phyloP scores from a whole-genome alignment of 2,797 vertebrate species.

The Antennarius maculatus region DNA sequence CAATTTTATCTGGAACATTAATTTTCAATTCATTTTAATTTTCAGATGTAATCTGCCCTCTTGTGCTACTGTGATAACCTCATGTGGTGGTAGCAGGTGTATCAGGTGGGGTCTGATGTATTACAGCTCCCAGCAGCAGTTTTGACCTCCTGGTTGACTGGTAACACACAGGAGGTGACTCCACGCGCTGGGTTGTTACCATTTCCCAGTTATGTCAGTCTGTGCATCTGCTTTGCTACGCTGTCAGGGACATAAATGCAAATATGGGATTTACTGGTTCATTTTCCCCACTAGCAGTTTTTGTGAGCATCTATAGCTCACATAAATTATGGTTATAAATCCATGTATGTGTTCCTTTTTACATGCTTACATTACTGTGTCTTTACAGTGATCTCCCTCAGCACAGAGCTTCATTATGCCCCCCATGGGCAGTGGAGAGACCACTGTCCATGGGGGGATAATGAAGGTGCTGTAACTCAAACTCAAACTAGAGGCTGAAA shows the following conservation, averaged over 20 bases:
- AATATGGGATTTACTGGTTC: conserved; percentile 68
- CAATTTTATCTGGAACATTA: conserved; percentile 19
- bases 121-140: conserved; percentile 36
- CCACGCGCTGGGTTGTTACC: conserved; percentile 40
- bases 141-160: conserved; percentile 20
- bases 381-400: conserved; percentile 44
- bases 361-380: neutral
- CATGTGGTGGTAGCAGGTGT: conserved; percentile 37
- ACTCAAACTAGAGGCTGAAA: conserved; percentile 46
- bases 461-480: conserved; percentile 47
- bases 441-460: neutral
- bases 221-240: conserved; percentile 64
- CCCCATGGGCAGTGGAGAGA: neutral
- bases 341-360: neutral
- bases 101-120: conserved; percentile 34
- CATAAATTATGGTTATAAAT: conserved; percentile 16
- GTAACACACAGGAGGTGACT: neutral
- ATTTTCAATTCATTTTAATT: conserved; percentile 28
- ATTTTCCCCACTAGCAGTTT: conserved; percentile 60
- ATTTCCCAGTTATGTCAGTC: conserved; percentile 59
- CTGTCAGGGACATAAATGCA: conserved; percentile 64
- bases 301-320: conserved; percentile 35
- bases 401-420: conserved; percentile 45
- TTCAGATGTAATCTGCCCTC: conserved; percentile 27
- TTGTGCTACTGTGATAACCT: conserved; percentile 11